A percentile compares a stretch with the other conserved stretches of the same genome.
Conservation (phyloP, 2,113 vertebrate genomes). For the Pseudorhombus dupliciocellatus region DNA sequence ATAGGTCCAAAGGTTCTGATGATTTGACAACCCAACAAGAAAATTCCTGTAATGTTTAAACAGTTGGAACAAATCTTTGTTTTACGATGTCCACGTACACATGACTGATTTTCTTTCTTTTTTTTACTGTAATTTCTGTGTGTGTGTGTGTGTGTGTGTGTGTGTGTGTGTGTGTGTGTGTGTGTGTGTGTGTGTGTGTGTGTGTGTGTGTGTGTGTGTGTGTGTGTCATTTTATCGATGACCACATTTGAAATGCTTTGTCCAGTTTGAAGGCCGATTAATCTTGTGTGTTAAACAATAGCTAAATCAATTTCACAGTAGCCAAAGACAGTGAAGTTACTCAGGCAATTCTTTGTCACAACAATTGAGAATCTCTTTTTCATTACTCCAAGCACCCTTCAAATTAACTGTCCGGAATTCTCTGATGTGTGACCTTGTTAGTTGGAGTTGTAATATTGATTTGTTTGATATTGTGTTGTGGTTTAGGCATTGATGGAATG, state of each 20-base stretch:
- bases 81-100: too few relatives aligned
- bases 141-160: too few relatives aligned
- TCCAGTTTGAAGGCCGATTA: slow-evolving; percentile 38
- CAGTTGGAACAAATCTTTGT: too few relatives aligned
- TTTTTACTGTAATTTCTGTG: too few relatives aligned
- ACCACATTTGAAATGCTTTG: slow-evolving; percentile 27
- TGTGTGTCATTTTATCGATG: not conserved
- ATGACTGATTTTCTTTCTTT: too few relatives aligned
- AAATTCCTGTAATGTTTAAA: too few relatives aligned
- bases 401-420: slow-evolving; percentile 31
- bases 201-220: too few relatives aligned
- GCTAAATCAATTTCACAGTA: slow-evolving; percentile 45
- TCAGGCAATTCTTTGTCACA: slow-evolving; percentile 29
- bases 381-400: slow-evolving; percentile 40
- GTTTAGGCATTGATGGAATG: not conserved
- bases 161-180: too few relatives aligned
- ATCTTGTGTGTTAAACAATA: slow-evolving; percentile 36
- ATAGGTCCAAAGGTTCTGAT: too few relatives aligned
- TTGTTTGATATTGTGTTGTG: slow-evolving; percentile 10
- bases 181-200: too few relatives aligned
- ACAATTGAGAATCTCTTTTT: slow-evolving; percentile 10
- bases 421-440: slow-evolving; percentile 50
- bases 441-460: slow-evolving; percentile 34
- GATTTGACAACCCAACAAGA: not conserved
- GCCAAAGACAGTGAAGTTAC: slow-evolving; percentile 13